A percentile compares a stretch with the other conserved stretches of the same genome.
phyloP scores from a whole-genome alignment of 2,113 vertebrate genomes.

The Sprattus sprattus region DNA sequence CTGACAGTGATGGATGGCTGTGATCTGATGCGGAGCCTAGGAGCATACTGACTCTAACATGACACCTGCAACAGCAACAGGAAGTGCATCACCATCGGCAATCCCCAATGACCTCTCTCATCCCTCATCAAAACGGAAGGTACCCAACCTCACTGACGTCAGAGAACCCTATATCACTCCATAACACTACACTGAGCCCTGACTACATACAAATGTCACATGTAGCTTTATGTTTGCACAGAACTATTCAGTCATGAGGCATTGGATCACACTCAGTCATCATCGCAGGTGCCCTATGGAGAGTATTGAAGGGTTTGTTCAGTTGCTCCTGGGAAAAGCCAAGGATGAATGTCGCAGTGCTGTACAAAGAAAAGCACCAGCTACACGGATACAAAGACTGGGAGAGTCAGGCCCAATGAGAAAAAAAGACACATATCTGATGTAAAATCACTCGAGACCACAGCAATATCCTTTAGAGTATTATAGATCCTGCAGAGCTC shows the following conservation, averaged over 20 bases:
- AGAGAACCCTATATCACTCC: too few relatives aligned
- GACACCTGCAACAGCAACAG: too few relatives aligned
- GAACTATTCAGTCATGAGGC: neutral
- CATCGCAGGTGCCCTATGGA: neutral
- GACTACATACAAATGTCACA: neutral
- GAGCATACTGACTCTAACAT: too few relatives aligned
- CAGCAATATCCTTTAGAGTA: neutral
- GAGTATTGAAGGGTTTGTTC: neutral
- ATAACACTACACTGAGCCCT: too few relatives aligned
- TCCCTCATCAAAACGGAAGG: neutral
- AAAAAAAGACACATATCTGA: neutral
- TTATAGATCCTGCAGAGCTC: constrained; percentile 10
- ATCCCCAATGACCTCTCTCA: neutral
- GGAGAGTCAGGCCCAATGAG: neutral
- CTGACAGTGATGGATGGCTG: neutral
- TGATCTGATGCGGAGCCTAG: neutral
- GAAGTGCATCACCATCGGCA: too few relatives aligned
- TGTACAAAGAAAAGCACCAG: neutral
- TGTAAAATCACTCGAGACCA: neutral
- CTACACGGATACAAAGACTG: neutral
- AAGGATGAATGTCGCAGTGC: neutral
- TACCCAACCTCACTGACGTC: neutral
- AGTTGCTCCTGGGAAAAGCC: neutral
- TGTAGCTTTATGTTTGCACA: neutral
- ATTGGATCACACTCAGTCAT: neutral